Base-by-base conservation (phyloP, 2,888 invertebrate species). In the Merodon equestris region DNA sequence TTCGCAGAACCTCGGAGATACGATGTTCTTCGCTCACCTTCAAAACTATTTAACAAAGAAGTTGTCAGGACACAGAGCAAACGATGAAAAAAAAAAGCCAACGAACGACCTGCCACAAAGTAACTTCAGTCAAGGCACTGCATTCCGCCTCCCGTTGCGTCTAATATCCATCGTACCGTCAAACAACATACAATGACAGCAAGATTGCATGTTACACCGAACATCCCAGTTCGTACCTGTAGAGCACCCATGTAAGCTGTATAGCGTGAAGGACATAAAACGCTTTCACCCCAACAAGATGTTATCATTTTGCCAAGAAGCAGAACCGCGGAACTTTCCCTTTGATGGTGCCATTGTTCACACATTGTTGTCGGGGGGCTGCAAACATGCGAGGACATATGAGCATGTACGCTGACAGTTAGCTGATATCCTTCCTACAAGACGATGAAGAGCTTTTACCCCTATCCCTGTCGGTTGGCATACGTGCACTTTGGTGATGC, bases 301-400 rank as follows among this genome's bases (percentile, higher is more conserved):
- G 51, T 63, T 63, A 44, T 45, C 61, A 42, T 34, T n/a, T n/a
- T n/a, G n/a, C n/a, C n/a, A n/a, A n/a, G 51, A 10, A 15, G 18
- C 13, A 44, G 44, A 13, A 53, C 51, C 44, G 53, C 51, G 63
- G 44, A 63, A 63, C 51, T n/a, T 63, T 63, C 44, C 51, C 34
- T 36, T 63, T 53, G 36, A 63, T 13, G 14, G 17, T 42, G 36
- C 12, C 19, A 34, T 44, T 63, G 44, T 63, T 51, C 51, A 44
- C 61, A 63, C 63, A 63, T 63, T 53, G 27, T 36, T 51, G 45
- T 58, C 40, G 12, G 12, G 40, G 7, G 10, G 9, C 40, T 3
- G 3, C 40, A 40, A 27, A n/a, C 18, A 47, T 47, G 18, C 47
- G 14, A 14, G 44, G 42, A 42, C 13, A 14, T 44, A 44, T 44